phyloP scores from a whole-genome alignment of 2,113 vertebrate species.

The Ranitomeya variabilis region DNA sequence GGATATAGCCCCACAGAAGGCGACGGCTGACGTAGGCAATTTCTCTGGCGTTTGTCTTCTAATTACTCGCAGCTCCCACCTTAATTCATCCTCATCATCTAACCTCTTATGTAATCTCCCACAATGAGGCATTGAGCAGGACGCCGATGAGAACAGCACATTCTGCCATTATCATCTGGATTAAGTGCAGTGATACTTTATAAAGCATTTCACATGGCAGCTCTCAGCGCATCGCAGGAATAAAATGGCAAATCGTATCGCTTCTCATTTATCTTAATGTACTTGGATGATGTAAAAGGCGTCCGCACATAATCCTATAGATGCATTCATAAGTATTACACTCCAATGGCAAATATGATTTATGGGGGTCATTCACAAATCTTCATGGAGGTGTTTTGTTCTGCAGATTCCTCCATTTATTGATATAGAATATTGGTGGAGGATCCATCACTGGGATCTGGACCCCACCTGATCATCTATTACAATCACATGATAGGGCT shows the following conservation, averaged over 20 bases:
- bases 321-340: background rate
- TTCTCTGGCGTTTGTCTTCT: conserved; percentile 30
- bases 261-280: conserved; percentile 23
- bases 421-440: too few species aligned
- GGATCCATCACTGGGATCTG: too few species aligned
- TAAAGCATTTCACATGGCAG: conserved; percentile 12
- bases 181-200: conserved; percentile 14
- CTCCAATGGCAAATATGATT: background rate
- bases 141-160: background rate
- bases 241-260: background rate
- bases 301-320: background rate
- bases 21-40: conserved; percentile 23
- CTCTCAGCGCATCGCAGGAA: background rate
- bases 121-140: conserved; percentile 5
- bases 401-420: background rate
- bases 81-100: background rate
- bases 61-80: conserved; percentile 35
- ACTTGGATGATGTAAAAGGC: conserved; percentile 5
- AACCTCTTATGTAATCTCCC: conserved; percentile 27
- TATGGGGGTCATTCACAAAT: background rate
- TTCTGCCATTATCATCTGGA: conserved; percentile 15
- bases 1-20: conserved; percentile 14
- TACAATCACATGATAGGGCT: background rate
- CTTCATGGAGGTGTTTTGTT: background rate
- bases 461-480: background rate